A percentile compares a stretch with the other conserved stretches of the same genome.
Evolutionary conservation across 2,113 vertebrate genomes (phyloP).

Genomic region (Micronycteris hirsuta): DNA sequence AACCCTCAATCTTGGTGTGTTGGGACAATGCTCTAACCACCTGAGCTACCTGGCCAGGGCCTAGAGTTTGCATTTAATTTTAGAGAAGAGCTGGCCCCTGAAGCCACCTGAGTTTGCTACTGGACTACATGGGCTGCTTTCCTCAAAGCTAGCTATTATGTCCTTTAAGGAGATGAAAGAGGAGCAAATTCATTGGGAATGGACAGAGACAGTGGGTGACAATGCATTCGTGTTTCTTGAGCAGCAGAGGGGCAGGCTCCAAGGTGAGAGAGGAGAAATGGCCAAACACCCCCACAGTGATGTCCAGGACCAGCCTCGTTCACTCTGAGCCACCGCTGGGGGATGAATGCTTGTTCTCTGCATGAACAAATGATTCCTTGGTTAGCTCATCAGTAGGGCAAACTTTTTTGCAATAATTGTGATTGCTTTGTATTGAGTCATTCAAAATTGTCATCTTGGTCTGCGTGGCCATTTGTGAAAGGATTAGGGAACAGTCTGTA

Average conservation of each 20-base stretch:
- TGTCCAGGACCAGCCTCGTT: not conserved
- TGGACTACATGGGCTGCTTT: not conserved
- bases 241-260: not conserved
- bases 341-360: not conserved
- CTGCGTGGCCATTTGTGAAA: not conserved
- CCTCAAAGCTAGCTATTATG: not conserved
- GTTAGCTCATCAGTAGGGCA: not conserved
- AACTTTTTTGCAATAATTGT: not conserved
- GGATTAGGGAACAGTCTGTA: not conserved
- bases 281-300: not conserved
- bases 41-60: too few species aligned
- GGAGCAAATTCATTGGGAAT: not conserved
- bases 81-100: not conserved
- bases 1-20: too few species aligned
- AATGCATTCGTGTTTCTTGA: not conserved
- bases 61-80: not conserved
- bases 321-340: not conserved
- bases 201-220: not conserved
- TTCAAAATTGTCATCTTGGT: not conserved
- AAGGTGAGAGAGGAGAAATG: not conserved
- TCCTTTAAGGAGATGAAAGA: not conserved
- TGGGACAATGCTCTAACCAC: too few species aligned
- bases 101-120: not conserved
- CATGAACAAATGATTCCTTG: not conserved
- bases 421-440: conserved; percentile 6